phyloP scores from a whole-genome alignment of 2,888 invertebrate genomes.

The Lepidocyrtoides sp. region DNA sequence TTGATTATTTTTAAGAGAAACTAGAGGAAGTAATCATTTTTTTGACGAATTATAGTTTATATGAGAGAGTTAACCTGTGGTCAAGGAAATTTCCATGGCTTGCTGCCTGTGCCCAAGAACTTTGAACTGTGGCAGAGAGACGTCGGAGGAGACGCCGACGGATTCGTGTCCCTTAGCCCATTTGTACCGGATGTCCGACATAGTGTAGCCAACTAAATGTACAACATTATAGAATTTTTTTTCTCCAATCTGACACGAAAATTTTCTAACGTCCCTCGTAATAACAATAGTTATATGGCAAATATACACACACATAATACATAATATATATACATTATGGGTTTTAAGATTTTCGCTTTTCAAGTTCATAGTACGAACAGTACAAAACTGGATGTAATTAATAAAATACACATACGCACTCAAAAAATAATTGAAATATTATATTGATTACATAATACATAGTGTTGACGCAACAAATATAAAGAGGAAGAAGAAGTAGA shows the following conservation, averaged over 20 bases:
- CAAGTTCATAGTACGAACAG: conserved; percentile 28
- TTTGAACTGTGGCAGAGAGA: conserved; percentile 99
- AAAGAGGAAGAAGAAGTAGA: conserved; percentile 35
- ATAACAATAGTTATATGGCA: conserved; percentile 12
- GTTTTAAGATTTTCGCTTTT: neutral
- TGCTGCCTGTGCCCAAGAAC: conserved; percentile 98
- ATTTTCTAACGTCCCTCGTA: conserved; percentile 42
- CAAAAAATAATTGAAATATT: conserved; percentile 46
- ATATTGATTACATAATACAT: conserved; percentile 39
- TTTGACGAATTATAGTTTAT: conserved; percentile 71
- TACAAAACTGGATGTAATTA: conserved; percentile 23
- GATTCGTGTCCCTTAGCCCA: conserved; percentile 98
- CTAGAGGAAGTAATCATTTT: conserved; percentile 62
- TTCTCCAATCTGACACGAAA: conserved; percentile 40
- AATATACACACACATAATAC: conserved; percentile 45
- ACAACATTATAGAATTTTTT: conserved; percentile 64
- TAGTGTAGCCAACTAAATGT: conserved; percentile 97
- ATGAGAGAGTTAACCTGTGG: conserved; percentile 92
- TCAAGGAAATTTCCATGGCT: conserved; percentile 98
- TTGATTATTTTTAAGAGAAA: conserved; percentile 13
- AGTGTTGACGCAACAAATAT: conserved; percentile 20
- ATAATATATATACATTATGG: neutral
- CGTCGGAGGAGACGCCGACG: conserved; percentile 98
- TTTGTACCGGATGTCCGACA: conserved; percentile 98
- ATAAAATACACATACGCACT: conserved; percentile 46